Evolutionary conservation across 2,888 invertebrate species (phyloP), one percentile per base, ranked within the genome.

Genomic region (Panopea generosa): DNA sequence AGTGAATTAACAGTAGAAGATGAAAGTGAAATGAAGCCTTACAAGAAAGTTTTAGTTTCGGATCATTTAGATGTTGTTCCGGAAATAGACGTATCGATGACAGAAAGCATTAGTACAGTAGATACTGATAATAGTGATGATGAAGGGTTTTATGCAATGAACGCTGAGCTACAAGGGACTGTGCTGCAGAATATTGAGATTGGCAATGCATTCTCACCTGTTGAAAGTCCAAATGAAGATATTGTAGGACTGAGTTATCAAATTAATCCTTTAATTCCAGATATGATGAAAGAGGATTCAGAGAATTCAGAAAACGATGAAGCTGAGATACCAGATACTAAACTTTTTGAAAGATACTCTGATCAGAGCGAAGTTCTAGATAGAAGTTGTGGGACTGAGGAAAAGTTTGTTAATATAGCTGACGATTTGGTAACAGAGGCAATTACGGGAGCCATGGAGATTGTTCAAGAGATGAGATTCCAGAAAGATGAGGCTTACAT

Each of bases 201-300:
- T 24, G 80, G 80, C 1, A 69, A 76, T 61, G 71, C 73, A 16
- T 80, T 73, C 27, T 80, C 80, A 11, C 80, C 80, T n/a, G 52
- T 73, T n/a, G 80, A 70, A 47, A 80, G 76, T 59, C 76, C 80
- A 2, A 73, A 61, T 66, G 80, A 80, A 38, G 68, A 80, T 9
- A 50, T 66, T n/a, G 27, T 76, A 33, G 47, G 27, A 11, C 26
- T 73, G 2, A 45, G 59, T 3, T 80, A 76, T 59, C 60, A 73
- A 52, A 76, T 76, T 4, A 80, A 80, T 47, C 75, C 79, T 38
- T 61, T 75, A 69, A 60, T 79, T 18, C 71, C 71, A 43, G 75
- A 75, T 59, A 49, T 29, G 14, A 49, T 16, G n/a, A 27, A 16
- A 38, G 63, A 75, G 22, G 40, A 53, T 33, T 61, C 40, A 43